Evolutionary conservation across 2,113 vertebrate species (phyloP), one percentile per base, ranked within the genome.

Genomic region (Otolemur garnettii): DNA sequence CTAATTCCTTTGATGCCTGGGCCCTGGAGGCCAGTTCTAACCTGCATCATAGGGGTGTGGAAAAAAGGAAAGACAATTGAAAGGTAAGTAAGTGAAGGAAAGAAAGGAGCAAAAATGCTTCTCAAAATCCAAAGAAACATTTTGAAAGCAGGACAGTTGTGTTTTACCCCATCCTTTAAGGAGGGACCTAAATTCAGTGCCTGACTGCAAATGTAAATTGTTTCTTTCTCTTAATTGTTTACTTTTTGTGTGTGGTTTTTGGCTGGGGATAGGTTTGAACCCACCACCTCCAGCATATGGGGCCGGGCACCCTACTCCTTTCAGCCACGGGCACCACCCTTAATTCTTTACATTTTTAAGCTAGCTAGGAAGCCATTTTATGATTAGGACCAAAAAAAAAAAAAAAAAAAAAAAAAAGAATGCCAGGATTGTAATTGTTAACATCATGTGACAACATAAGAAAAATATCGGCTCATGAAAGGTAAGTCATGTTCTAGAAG

Each of bases 1-100:
- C 97, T 97, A 97, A 97, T 97, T 98, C 94, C 93, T 97, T 97
- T 94, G 96, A 97, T 97, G 97, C 97, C 84, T 89, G 87, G 62
- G 97, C 94, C 93, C 94, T 53, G 77, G 84, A 96, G 95, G 89
- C 83, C 88, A 87, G 71, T 53, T 83, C 87, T 97, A 92, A 97
- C 97, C 90, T 97, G 79, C 94, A 95, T 98, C 92, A 60, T 77
- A 84, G 77, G 66, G 87, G n/a, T 93, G 66, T 90, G 50, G 59
- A 92, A 87, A 87, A 85, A 96, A 97, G 93, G 75, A 62, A 71
- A 93, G 94, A 95, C 80, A 96, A 95, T 11, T 50, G 68, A 60
- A 64, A 80, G 87, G 55, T 55, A 84, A 74, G 38, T 11, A 66
- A 88, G 62, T 4, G 6, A 77, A 95, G 55, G 26, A 74, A 91